Conservation (phyloP, 2,113 vertebrate species). For the Hippolais icterina region DNA sequence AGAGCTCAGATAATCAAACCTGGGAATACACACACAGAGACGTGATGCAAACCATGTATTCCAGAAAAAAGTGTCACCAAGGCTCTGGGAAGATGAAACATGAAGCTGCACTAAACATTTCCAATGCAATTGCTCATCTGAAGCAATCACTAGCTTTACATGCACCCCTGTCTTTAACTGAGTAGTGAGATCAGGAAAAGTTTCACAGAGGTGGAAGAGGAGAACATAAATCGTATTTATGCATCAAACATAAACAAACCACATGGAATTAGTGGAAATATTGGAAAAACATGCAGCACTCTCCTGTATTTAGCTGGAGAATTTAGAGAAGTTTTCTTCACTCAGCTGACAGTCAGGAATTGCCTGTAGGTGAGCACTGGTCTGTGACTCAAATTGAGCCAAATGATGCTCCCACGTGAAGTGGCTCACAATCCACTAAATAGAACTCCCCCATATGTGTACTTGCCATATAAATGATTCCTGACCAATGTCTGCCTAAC, state of each 20-base stretch:
- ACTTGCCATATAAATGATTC: not conserved
- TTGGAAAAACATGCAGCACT: not conserved
- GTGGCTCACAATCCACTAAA: not conserved
- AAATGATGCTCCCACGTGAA: fast-evolving
- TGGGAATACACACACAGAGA: not conserved
- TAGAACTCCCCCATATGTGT: fast-evolving
- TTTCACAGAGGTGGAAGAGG: not conserved
- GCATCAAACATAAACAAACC: not conserved
- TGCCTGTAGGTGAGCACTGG: not conserved
- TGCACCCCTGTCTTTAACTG: not conserved
- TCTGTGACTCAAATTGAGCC: not conserved
- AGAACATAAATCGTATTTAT: not conserved
- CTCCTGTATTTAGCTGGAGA: not conserved
- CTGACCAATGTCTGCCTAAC: not conserved
- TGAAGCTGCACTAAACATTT: not conserved
- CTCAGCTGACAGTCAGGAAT: not conserved
- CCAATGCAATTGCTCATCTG: not conserved
- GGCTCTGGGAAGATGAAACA: conserved; percentile 12
- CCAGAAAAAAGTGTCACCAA: not conserved
- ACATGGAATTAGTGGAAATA: not conserved
- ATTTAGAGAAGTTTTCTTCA: not conserved
- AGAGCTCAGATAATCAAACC: conserved; percentile 37
- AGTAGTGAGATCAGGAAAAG: not conserved
- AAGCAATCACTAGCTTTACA: not conserved
- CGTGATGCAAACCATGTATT: not conserved